Base-by-base conservation (phyloP, 2,888 invertebrate genomes). In the Cryptosula pallasiana region DNA sequence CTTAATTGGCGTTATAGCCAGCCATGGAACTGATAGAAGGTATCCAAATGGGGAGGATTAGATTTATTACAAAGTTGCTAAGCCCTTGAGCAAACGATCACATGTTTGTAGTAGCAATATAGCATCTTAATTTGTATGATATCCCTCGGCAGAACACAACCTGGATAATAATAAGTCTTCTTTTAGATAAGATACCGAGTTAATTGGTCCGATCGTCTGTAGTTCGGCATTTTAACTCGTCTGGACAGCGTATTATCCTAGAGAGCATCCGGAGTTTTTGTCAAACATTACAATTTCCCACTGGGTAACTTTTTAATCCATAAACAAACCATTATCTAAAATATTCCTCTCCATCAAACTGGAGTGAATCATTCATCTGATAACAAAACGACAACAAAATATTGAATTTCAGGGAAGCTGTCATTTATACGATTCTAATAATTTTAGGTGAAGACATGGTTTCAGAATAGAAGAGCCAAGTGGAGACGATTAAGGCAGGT, bases 401-500 rank as follows among this genome's bases (percentile, higher is more conserved):
- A n/a, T n/a, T n/a, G n/a, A n/a, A n/a, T n/a, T n/a, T n/a, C n/a
- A n/a, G n/a, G n/a, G n/a, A n/a, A n/a, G n/a, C n/a, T n/a, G n/a
- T n/a, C n/a, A n/a, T n/a, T n/a, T n/a, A n/a, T n/a, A n/a, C n/a
- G n/a, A n/a, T n/a, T n/a, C 45, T 36, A 36, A 34, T 71, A 35
- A 70, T 77, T 77, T 35, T 73, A 82, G 83, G 83, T 84, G 1
- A 84, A 84, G 76, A 84, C 84, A 0, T 85, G 85, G 85, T 85
- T 85, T 76, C 85, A 85, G 73, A 85, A 85, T 76, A 76, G 85
- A 75, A 74, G 85, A 74, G 85, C 85, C 23, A 85, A 85, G 85
- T 92, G 91, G 91, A 87, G 92, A 20, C 86, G 91, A 35, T 80
- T 86, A n/a, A 86, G 82, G 73, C 81, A 84, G 81, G 83, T 82